Percentiles rank a stretch among this genome's conserved stretches.
Evolutionary conservation across 53 echinoderm and acorn worm species (phyloP).

Genomic region (Actinopyga echinites): DNA sequence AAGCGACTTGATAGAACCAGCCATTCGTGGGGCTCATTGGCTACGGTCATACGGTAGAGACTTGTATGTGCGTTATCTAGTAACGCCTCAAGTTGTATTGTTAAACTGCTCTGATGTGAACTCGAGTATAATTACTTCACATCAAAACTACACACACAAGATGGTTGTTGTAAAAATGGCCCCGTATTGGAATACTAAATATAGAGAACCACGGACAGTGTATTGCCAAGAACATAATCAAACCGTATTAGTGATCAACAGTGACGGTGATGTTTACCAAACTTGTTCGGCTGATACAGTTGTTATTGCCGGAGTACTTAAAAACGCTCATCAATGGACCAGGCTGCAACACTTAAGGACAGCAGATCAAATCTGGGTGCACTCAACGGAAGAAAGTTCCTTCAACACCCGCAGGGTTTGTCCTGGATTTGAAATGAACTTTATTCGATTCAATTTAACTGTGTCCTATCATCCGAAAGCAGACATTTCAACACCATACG

Average conservation of each 20-base stretch:
- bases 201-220: background rate
- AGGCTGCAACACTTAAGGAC: background rate
- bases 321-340: constrained; percentile 2
- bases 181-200: background rate
- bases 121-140: too few species aligned
- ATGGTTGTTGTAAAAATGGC: background rate
- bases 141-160: background rate
- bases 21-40: too few species aligned
- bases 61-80: too few species aligned
- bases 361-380: background rate
- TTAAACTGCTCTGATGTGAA: too few species aligned
- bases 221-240: background rate
- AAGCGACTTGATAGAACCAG: too few species aligned
- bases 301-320: background rate
- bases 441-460: background rate
- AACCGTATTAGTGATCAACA: background rate
- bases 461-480: constrained; percentile 22
- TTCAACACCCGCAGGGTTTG: background rate
- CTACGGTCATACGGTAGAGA: too few species aligned
- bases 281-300: background rate
- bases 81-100: too few species aligned
- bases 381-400: constrained; percentile 37
- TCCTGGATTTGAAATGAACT: background rate
- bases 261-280: background rate
- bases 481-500: constrained; percentile 19